Conservation (phyloP, 2,797 vertebrate genomes). For the Falco concolor region DNA sequence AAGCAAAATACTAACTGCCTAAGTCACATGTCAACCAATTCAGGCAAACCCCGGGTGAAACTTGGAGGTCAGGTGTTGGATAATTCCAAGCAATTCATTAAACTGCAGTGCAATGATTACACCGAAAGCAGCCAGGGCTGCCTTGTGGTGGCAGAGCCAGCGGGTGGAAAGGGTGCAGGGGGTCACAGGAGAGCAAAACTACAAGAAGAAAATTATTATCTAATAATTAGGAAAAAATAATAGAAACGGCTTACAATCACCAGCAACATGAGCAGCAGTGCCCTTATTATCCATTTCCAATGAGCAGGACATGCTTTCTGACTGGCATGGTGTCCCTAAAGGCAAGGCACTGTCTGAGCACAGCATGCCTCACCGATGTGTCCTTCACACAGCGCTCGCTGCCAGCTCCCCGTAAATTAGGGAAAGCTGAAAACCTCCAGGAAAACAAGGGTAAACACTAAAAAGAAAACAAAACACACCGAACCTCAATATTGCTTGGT, state of each 20-base stretch:
- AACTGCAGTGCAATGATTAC: fast-evolving
- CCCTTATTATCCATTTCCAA: not conserved
- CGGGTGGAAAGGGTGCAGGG: not conserved
- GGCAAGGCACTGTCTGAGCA: not conserved
- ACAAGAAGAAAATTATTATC: fast-evolving
- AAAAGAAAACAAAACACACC: not conserved
- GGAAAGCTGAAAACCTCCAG: not conserved
- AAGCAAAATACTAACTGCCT: not conserved
- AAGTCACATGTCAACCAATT: not conserved
- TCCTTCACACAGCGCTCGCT: fast-evolving
- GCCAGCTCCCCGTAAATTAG: not conserved
- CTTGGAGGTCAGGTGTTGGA: not conserved
- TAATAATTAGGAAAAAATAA: not conserved
- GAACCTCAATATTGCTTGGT: not conserved
- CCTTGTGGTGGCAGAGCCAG: fast-evolving
- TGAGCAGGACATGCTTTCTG: fast-evolving
- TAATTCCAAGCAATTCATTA: not conserved
- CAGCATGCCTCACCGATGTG: fast-evolving
- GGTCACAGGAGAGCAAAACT: not conserved
- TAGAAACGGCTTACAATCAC: not conserved
- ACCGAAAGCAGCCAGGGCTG: not conserved
- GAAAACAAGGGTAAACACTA: not conserved
- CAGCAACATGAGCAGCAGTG: not conserved
- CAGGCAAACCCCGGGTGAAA: not conserved
- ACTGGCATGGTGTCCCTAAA: fast-evolving